These are phyloP conservation scores for Temnothorax rugatulus DNA, from an alignment of 2,888 invertebrate genomes.

Conservation along the genomic window DNA sequence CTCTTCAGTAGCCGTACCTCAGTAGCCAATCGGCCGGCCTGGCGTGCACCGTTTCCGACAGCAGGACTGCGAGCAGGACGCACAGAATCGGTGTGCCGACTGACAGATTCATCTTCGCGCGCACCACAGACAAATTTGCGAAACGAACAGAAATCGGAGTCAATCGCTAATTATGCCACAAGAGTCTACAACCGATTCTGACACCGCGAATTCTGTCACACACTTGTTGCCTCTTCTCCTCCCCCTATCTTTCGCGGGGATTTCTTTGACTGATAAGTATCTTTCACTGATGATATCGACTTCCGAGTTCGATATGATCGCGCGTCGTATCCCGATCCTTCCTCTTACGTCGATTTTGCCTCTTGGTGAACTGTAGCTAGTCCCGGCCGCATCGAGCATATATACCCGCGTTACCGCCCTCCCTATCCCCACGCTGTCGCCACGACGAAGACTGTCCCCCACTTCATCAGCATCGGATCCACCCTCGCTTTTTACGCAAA, in stretches of 20 bases:
- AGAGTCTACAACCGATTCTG: neutral
- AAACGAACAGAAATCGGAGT: neutral
- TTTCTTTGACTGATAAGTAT: neutral
- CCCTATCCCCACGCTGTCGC: constrained; percentile 64
- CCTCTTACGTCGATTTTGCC: constrained; percentile 79
- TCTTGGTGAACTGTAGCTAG: constrained; percentile 84
- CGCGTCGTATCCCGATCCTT: constrained; percentile 22
- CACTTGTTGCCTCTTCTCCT: constrained; percentile 14
- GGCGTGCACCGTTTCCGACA: constrained; percentile 74
- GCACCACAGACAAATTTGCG: neutral
- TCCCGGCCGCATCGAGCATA: constrained; percentile 82
- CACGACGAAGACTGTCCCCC: constrained; percentile 55
- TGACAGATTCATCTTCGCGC: constrained; percentile 34
- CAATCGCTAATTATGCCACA: neutral
- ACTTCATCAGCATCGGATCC: constrained; percentile 72
- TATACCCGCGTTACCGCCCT: constrained; percentile 81
- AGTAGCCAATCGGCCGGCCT: constrained; percentile 73
- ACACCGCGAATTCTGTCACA: constrained; percentile 24
- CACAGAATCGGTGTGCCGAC: constrained; percentile 57
- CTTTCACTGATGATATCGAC: neutral
- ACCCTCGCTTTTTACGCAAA: constrained; percentile 81
- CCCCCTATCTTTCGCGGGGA: neutral
- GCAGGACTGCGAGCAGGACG: constrained; percentile 71
- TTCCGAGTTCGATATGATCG: constrained; percentile 15
- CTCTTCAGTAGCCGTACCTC: constrained; percentile 69